Conservation (phyloP, 2,113 vertebrate genomes). For the Salvelinus namaycush region DNA sequence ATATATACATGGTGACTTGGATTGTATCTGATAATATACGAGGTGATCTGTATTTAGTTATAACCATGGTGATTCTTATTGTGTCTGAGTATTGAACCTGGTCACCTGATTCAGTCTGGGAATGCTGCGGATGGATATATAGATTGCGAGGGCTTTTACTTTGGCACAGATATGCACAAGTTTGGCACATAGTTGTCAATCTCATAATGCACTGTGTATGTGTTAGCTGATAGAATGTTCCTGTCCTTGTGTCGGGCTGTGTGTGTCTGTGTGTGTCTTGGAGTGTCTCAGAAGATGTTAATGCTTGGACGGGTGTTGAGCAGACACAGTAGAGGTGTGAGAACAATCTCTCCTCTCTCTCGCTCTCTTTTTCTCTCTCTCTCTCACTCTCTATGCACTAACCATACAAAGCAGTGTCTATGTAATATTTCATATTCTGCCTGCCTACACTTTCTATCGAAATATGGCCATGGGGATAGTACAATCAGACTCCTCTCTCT, state of each 20-base stretch:
- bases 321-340: conserved; percentile 16
- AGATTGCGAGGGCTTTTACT: conserved; percentile 56
- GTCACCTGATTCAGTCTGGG: conserved; percentile 30
- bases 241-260: conserved; percentile 10
- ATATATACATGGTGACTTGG: conserved; percentile 37
- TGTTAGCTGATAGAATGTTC: conserved; percentile 15
- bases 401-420: neutral
- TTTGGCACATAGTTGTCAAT: conserved; percentile 45
- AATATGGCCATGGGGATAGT: neutral
- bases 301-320: conserved; percentile 34
- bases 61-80: conserved; percentile 44
- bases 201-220: conserved; percentile 30
- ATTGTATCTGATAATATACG: conserved; percentile 54
- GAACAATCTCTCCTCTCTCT: conserved; percentile 11
- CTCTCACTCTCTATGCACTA: neutral
- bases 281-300: conserved; percentile 35
- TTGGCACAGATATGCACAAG: conserved; percentile 67
- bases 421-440: conserved; percentile 1
- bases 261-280: conserved; percentile 11
- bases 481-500: neutral
- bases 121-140: conserved; percentile 34
- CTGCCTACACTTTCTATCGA: neutral
- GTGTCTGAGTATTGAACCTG: conserved; percentile 30
- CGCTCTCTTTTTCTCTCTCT: neutral
- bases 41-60: conserved; percentile 48